phyloP scores from a whole-genome alignment of 2,113 vertebrate genomes.

The Phocoena sinus region DNA sequence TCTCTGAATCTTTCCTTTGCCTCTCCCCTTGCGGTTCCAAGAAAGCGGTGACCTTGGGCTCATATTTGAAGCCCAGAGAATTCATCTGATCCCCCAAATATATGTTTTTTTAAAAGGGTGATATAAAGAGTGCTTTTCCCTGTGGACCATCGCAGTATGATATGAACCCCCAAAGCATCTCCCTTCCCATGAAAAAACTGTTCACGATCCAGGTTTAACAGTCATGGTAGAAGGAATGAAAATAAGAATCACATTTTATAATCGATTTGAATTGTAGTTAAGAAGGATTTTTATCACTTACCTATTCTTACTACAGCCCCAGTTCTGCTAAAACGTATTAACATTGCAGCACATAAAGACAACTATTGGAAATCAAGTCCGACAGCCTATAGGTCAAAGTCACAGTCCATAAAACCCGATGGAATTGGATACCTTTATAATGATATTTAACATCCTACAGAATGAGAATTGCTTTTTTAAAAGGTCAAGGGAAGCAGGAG shows the following conservation, averaged over 20 bases:
- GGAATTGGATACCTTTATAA: neutral
- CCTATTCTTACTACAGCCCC: neutral
- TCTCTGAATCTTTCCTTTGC: neutral
- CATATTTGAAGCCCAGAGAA: neutral
- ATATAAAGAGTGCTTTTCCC: neutral
- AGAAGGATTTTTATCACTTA: neutral
- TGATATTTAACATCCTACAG: slow-evolving; percentile 1
- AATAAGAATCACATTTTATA: neutral
- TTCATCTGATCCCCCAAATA: neutral
- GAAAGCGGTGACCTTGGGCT: neutral
- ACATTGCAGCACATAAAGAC: neutral
- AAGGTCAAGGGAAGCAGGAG: slow-evolving; percentile 20
- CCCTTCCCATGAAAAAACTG: neutral
- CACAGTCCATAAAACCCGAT: neutral
- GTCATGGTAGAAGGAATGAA: neutral
- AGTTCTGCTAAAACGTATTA: neutral
- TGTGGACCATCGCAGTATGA: neutral
- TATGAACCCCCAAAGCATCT: neutral
- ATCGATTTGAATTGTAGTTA: neutral
- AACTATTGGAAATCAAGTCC: neutral
- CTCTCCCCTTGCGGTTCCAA: neutral
- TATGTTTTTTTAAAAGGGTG: neutral
- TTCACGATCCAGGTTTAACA: neutral
- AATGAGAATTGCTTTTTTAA: slow-evolving; percentile 21
- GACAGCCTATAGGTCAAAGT: slow-evolving; percentile 17